Base-by-base conservation (phyloP, 2,113 vertebrate genomes). In the Engraulis encrasicolus region DNA sequence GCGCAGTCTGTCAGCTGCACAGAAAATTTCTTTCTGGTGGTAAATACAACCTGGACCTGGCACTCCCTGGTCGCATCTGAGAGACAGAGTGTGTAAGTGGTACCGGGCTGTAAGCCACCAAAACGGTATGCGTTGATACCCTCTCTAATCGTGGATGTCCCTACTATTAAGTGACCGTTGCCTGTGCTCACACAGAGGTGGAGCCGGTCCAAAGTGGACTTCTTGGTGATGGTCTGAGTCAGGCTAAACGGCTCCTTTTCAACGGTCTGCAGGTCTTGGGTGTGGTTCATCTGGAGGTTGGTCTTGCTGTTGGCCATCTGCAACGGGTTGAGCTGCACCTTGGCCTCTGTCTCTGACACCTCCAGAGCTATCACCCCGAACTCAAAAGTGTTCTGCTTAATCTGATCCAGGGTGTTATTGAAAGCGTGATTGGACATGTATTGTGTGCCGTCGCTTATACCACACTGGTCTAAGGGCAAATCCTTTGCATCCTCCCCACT, bases 381-480 rank as follows among this genome's bases (percentile, higher is more conserved):
- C 87, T 99, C 98, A 1, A 99, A 99, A 0, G 94, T 95, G 83
- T 98, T 98, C 77, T 96, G 96, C 90, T 99, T 99, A 78, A 98
- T 95, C 81, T 95, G 93, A 1, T 97, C 96, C 0, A 96, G 85
- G 6, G 96, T 99, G 84, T 94, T 89, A 90, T 99, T 99, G 90
- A 99, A 99, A 50, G 97, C 98, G 1, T 99, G 98, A 87, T 99
- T 99, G 82, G 98, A 98, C 89, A 99, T 94, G 87, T 98, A 97
- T 23, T 94, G 95, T 5, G 93, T 92, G 50, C 94, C 92, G 14
- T 95, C 93, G 2, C 89, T 92, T n/a, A 94, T 93, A 2, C 96
- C 97, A 2, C 98, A 99, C 78, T 95, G n/a, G n/a, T n/a, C n/a
- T 45, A 94, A 93, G 0, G 78, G 52, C 0, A 91, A 87, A 2